phyloP scores from a whole-genome alignment of 2,888 invertebrate species.

The Caenorhabditis sp. region DNA sequence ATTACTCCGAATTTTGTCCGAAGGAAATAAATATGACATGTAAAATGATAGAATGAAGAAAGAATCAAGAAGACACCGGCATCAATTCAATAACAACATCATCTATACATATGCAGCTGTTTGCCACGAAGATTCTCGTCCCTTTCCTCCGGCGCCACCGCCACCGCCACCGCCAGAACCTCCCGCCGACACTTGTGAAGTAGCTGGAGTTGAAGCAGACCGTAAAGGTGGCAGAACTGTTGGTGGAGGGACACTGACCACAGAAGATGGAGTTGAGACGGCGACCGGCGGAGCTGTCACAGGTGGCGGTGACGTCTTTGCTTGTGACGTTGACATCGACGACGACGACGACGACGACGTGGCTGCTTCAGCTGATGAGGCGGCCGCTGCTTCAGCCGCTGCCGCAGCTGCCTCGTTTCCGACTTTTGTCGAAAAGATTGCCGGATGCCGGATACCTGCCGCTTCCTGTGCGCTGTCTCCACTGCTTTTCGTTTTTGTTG shows the following conservation, averaged over 20 bases:
- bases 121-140: constrained; percentile 62
- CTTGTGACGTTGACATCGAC: neutral
- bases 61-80: constrained; percentile 47
- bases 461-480: constrained; percentile 29
- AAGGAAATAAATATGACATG: constrained; percentile 50
- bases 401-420: constrained; percentile 39
- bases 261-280: neutral
- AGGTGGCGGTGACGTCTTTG: constrained; percentile 12
- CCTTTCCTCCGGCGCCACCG: constrained; percentile 19
- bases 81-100: constrained; percentile 35
- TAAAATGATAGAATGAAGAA: constrained; percentile 49
- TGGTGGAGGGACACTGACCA: neutral
- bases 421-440: constrained; percentile 58
- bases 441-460: constrained; percentile 53
- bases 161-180: neutral
- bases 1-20: constrained; percentile 27
- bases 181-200: constrained; percentile 15
- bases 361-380: too few species aligned
- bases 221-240: constrained; percentile 9
- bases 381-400: constrained; percentile 9
- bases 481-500: constrained; percentile 8
- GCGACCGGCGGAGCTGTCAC: constrained; percentile 2
- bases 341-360: constrained; percentile 14
- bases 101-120: constrained; percentile 67
- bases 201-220: constrained; percentile 10